Conservation (phyloP, 2,888 invertebrate species). For the Chymomyza fuscimana region DNA sequence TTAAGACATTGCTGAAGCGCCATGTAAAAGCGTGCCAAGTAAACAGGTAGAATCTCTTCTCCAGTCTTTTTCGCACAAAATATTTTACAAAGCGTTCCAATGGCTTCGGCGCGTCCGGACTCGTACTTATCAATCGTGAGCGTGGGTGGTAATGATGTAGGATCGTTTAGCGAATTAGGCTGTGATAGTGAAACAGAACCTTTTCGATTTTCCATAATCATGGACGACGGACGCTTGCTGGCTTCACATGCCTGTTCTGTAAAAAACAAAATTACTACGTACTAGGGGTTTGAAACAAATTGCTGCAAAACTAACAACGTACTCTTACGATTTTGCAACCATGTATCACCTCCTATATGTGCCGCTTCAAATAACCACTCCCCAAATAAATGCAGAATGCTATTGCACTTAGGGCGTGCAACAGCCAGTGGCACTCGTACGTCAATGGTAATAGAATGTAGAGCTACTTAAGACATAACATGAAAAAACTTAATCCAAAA, state of each 20-base stretch:
- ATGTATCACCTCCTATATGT: constrained; percentile 89
- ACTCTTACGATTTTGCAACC: constrained; percentile 82
- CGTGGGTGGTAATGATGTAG: constrained; percentile 85
- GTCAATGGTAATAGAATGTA: constrained; percentile 82
- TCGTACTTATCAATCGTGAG: constrained; percentile 89
- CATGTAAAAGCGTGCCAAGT: constrained; percentile 95
- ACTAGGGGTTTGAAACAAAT: neutral
- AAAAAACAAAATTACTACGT: neutral
- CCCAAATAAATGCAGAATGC: constrained; percentile 96
- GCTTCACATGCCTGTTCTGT: constrained; percentile 80
- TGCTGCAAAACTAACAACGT: constrained; percentile 32
- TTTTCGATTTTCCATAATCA: constrained; percentile 84
- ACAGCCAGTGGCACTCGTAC: constrained; percentile 86
- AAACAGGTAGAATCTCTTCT: constrained; percentile 91
- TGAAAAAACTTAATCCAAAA: neutral
- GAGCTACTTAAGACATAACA: constrained; percentile 80
- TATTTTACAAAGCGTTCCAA: constrained; percentile 96
- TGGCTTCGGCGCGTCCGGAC: constrained; percentile 94
- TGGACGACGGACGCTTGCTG: constrained; percentile 84
- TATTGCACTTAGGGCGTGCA: constrained; percentile 94
- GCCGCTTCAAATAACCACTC: constrained; percentile 98
- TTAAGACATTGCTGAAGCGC: constrained; percentile 93
- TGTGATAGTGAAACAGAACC: constrained; percentile 82
- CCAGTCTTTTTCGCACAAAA: constrained; percentile 97
- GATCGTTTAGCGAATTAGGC: constrained; percentile 84